These are phyloP conservation scores for Rhopalosiphum maidis DNA, from an alignment of 1,140 invertebrate species.

Conservation along the genomic window DNA sequence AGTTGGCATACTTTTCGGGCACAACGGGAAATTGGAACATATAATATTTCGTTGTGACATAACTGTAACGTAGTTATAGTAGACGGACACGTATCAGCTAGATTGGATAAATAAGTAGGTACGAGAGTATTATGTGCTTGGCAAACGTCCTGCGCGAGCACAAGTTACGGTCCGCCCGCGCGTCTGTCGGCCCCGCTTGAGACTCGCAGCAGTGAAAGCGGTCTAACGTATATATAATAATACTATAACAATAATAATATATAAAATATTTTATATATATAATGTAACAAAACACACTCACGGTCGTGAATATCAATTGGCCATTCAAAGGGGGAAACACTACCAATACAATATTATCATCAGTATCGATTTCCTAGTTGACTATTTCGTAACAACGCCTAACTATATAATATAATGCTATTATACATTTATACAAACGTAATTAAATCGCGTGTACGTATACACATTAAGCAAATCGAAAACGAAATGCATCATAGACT, in stretches of 20 bases:
- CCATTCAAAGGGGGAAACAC: neutral
- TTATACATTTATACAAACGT: neutral
- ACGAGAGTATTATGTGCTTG: slow-evolving; percentile 9
- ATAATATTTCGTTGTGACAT: slow-evolving; percentile 14
- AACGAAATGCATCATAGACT: neutral
- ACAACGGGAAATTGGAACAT: neutral
- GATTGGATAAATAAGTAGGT: neutral
- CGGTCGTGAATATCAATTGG: slow-evolving; percentile 16
- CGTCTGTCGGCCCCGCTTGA: neutral
- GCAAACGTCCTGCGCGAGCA: slow-evolving; percentile 27
- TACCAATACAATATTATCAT: neutral
- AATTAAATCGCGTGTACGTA: neutral
- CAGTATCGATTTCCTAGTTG: neutral
- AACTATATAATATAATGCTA: neutral
- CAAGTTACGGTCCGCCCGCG: neutral
- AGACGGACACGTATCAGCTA: neutral
- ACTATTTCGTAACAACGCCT: neutral
- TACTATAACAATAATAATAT: neutral
- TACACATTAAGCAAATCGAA: neutral
- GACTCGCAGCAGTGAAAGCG: slow-evolving; percentile 27
- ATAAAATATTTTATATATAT: neutral
- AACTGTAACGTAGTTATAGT: neutral
- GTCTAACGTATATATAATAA: slow-evolving; percentile 19
- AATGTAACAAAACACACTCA: neutral
- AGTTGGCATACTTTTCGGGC: neutral